These are phyloP conservation scores for Drosophila greeni DNA, from an alignment of 2,888 invertebrate species.

Conservation along the genomic window DNA sequence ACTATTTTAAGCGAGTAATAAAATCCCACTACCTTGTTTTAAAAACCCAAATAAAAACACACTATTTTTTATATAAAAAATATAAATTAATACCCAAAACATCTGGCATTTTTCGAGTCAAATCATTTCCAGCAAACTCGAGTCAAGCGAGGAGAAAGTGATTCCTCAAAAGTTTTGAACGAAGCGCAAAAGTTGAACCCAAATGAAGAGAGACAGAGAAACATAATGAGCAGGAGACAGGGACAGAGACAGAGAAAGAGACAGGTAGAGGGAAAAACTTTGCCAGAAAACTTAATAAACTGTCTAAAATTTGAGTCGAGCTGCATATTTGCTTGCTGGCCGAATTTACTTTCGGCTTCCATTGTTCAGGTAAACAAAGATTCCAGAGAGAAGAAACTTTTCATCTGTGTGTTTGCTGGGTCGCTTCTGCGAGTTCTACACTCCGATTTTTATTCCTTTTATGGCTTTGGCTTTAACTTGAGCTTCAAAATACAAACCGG, in stretches of 20 bases:
- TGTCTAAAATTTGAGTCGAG: conserved; percentile 33
- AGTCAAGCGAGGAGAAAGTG: conserved; percentile 28
- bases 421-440: conserved; percentile 16
- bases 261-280: neutral
- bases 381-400: conserved; percentile 13
- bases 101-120: neutral
- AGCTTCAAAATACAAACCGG: conserved; percentile 6
- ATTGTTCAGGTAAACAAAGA: conserved; percentile 37
- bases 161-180: conserved; percentile 22
- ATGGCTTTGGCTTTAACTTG: conserved; percentile 16
- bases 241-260: neutral
- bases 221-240: neutral
- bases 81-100: neutral
- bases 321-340: conserved; percentile 9
- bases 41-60: too few relatives aligned
- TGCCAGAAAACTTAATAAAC: conserved; percentile 33
- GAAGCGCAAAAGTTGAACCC: conserved; percentile 17
- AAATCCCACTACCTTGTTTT: too few relatives aligned
- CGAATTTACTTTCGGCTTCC: conserved; percentile 32
- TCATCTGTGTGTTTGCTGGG: conserved; percentile 14
- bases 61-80: too few relatives aligned
- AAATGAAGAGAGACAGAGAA: conserved; percentile 14
- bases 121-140: conserved; percentile 12
- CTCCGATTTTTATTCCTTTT: neutral
- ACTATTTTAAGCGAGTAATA: too few relatives aligned